Evolutionary conservation across 2,797 vertebrate genomes (phyloP), one percentile per base, ranked within the genome.

Genomic region (Leuciscus waleckii): DNA sequence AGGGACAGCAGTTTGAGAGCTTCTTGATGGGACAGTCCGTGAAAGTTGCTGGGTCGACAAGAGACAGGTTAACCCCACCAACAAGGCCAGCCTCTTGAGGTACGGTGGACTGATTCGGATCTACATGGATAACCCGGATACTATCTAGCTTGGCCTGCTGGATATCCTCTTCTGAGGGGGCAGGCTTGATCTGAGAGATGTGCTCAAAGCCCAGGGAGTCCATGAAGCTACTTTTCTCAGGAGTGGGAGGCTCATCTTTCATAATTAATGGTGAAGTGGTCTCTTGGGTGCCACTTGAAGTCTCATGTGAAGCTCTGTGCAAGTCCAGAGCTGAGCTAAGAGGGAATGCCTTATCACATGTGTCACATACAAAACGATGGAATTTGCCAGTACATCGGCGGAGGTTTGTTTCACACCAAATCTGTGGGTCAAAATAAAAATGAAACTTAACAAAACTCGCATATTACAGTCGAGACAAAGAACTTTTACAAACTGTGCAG

Each of bases 361-460:
- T 85, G 76, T 98, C 97, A 0, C 98, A 99, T 85, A 99, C 89
- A 13, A 98, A 99, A 1, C 96, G 97, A 88, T 99, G 98, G 89
- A 97, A 97, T 92, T 98, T 97, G 17, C 98, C 98, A 91, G 96
- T 96, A 89, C 97, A 98, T 90, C 98, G 95, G 0, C 98, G 95
- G 13, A 99, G 94, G 93, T 99, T 99, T 0, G 96, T 98, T 92
- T 99, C 98, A 74, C 98, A 99, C 98, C 98, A 99, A 67, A 98
- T 97, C 98, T 99, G 92, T 68, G 19, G 5, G 71, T 78, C 71
- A 75, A 70, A 88, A 76, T 69, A 49, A 35, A 84, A 51, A 5
- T 71, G 1, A 86, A 70, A 54, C 46, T n/a, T 51, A 75, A 76
- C 54, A 35, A 23, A 49, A 58, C 19, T 67, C 2, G 16, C 8